These are phyloP conservation scores for Microplitis deprimator DNA, from an alignment of 2,888 invertebrate species.

Conservation along the genomic window DNA sequence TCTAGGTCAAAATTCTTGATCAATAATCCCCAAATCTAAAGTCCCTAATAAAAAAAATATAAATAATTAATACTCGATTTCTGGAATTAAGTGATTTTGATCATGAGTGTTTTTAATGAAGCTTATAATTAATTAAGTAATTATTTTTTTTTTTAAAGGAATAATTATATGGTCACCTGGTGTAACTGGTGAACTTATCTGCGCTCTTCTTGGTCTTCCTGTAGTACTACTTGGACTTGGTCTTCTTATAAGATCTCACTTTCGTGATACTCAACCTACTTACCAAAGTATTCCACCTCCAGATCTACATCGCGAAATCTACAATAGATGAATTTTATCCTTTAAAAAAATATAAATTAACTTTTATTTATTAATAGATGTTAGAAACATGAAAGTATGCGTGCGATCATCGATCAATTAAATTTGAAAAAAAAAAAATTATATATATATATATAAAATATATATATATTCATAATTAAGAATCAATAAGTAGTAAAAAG, in stretches of 20 bases:
- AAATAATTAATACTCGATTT: too few relatives aligned
- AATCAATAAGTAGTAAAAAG: slow-evolving; percentile 15
- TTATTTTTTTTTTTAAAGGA: slow-evolving; percentile 62
- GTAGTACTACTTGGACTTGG: slow-evolving; percentile 74
- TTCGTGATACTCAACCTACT: slow-evolving; percentile 69
- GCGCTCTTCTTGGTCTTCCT: slow-evolving; percentile 75
- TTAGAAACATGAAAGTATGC: slow-evolving; percentile 20
- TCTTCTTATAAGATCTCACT: slow-evolving; percentile 74
- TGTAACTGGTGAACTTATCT: slow-evolving; percentile 76
- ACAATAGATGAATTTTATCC: slow-evolving; percentile 61
- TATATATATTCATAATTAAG: neutral
- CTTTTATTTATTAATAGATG: neutral
- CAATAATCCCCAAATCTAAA: too few relatives aligned
- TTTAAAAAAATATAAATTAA: neutral
- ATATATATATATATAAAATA: neutral
- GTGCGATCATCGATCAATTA: slow-evolving; percentile 21
- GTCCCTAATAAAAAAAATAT: too few relatives aligned
- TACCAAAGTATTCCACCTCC: slow-evolving; percentile 58
- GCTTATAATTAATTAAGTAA: neutral
- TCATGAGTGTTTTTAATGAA: neutral
- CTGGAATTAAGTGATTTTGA: too few relatives aligned
- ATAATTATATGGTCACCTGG: slow-evolving; percentile 74
- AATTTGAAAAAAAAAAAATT: slow-evolving; percentile 16
- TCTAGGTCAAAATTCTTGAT: too few relatives aligned
- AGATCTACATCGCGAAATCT: slow-evolving; percentile 59